phyloP scores from a whole-genome alignment of 2,888 invertebrate species.

The Lithophane leautieri region DNA sequence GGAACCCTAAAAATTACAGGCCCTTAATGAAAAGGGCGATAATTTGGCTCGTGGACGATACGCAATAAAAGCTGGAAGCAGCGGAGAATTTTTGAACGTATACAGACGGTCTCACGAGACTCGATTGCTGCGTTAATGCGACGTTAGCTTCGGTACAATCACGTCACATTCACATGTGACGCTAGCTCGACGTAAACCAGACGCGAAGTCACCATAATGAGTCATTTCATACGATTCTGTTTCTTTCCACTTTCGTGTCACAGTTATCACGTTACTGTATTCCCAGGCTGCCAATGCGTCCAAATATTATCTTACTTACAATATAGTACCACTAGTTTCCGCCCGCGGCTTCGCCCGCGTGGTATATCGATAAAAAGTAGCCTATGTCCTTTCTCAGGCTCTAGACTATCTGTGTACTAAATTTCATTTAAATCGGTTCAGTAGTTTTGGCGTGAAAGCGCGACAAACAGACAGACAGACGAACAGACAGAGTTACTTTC shows the following conservation, averaged over 20 bases:
- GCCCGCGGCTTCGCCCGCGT: too few species aligned
- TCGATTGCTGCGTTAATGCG: background rate
- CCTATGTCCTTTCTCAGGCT: too few species aligned
- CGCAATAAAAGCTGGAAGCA: background rate
- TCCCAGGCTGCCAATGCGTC: background rate
- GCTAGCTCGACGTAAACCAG: constrained; percentile 21
- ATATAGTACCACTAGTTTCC: constrained; percentile 2
- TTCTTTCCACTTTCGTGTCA: constrained; percentile 7
- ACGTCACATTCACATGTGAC: constrained; percentile 28
- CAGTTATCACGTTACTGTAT: background rate
- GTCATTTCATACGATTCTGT: background rate
- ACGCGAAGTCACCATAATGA: background rate
- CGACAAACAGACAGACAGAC: too few species aligned
- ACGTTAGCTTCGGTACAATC: constrained; percentile 1
- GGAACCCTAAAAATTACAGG: background rate
- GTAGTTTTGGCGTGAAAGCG: too few species aligned
- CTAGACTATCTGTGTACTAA: too few species aligned
- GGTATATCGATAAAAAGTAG: too few species aligned
- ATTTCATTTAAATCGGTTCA: too few species aligned
- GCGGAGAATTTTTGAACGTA: background rate
- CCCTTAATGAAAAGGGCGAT: background rate
- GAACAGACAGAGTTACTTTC: too few species aligned
- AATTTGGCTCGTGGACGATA: background rate
- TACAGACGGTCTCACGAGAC: background rate
- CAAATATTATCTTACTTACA: constrained; percentile 1